These are phyloP conservation scores for Cryptus armator DNA, from an alignment of 2,888 invertebrate species.

Conservation along the genomic window DNA sequence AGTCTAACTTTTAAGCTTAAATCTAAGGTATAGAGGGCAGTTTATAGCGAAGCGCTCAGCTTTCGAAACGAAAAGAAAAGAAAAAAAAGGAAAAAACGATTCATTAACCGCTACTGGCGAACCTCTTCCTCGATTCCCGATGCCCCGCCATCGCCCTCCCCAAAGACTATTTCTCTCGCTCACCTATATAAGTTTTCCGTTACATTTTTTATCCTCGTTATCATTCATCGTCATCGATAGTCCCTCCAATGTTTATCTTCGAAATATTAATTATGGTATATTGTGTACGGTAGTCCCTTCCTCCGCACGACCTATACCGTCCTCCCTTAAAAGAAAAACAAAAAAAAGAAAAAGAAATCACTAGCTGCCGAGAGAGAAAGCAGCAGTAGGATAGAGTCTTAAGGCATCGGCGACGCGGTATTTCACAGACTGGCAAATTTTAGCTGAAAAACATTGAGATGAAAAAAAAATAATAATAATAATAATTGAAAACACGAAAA, in stretches of 20 bases:
- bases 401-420: slow-evolving; percentile 77
- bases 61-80: slow-evolving; percentile 12
- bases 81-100: background rate
- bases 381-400: slow-evolving; percentile 68
- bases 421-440: slow-evolving; percentile 81
- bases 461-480: slow-evolving; percentile 11
- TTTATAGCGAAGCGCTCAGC: slow-evolving; percentile 37
- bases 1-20: slow-evolving; percentile 70
- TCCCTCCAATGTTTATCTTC: slow-evolving; percentile 25
- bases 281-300: slow-evolving; percentile 61
- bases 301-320: slow-evolving; percentile 69
- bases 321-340: slow-evolving; percentile 57
- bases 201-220: background rate
- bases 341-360: slow-evolving; percentile 9
- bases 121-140: slow-evolving; percentile 27
- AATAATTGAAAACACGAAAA: slow-evolving; percentile 38
- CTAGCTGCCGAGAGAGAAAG: slow-evolving; percentile 53
- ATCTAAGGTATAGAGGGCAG: slow-evolving; percentile 45
- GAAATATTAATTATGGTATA: slow-evolving; percentile 50
- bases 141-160: background rate
- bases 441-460: slow-evolving; percentile 66
- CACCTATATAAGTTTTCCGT: background rate
- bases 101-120: background rate
- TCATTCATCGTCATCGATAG: slow-evolving; percentile 23
- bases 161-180: background rate